phyloP scores from a whole-genome alignment of 2,888 invertebrate species.

The Noctua pronuba region DNA sequence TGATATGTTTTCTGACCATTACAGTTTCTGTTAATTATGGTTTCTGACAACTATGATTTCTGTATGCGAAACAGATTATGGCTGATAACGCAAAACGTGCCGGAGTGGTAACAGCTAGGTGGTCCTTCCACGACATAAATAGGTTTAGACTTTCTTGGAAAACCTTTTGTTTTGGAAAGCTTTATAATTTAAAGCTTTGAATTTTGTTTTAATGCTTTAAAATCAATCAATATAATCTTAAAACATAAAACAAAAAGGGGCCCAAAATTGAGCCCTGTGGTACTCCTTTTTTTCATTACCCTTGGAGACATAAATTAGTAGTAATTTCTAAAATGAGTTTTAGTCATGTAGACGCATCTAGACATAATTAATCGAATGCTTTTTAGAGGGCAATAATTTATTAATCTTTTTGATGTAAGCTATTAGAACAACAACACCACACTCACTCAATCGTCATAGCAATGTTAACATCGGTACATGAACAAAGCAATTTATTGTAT shows the following conservation, averaged over 20 bases:
- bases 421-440: not conserved
- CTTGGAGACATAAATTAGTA: not conserved
- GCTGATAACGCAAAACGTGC: too few species aligned
- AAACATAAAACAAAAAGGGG: not conserved
- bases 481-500: constrained; percentile 3
- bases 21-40: too few species aligned
- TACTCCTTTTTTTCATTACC: not conserved
- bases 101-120: too few species aligned
- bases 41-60: too few species aligned
- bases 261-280: not conserved
- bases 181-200: not conserved
- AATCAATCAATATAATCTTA: not conserved
- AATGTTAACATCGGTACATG: constrained; percentile 1
- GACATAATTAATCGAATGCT: not conserved
- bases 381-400: not conserved
- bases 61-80: too few species aligned
- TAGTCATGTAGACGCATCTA: not conserved
- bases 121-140: too few species aligned
- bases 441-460: not conserved
- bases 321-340: not conserved
- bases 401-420: not conserved
- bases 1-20: too few species aligned
- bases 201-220: not conserved
- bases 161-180: not conserved
- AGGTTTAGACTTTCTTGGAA: not conserved